Conservation (phyloP, 2,888 invertebrate species). For the Dugesia japonica region DNA sequence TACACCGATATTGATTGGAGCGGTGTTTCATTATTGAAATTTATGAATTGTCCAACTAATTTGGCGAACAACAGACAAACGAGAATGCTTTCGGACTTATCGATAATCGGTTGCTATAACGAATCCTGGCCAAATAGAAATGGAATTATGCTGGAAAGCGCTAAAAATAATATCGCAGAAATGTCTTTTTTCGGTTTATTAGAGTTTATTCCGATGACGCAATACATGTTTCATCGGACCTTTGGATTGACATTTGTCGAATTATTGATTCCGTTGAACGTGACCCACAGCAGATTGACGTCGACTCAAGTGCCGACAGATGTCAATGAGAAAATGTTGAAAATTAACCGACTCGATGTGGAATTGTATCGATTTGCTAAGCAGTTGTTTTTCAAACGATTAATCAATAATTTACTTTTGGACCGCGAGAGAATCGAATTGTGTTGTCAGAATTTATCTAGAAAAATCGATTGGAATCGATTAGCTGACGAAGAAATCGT, state of each 20-base stretch:
- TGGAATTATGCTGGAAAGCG: slow-evolving; percentile 59
- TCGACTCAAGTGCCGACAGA: neutral
- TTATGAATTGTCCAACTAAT: slow-evolving; percentile 75
- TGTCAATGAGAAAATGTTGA: neutral
- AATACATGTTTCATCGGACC: slow-evolving; percentile 45
- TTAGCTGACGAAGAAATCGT: neutral
- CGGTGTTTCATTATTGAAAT: slow-evolving; percentile 73
- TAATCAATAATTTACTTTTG: neutral
- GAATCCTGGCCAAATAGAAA: slow-evolving; percentile 38
- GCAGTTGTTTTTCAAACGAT: neutral
- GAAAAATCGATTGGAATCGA: neutral
- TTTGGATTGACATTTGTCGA: slow-evolving; percentile 36
- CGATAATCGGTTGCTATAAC: slow-evolving; percentile 84
- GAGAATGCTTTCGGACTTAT: slow-evolving; percentile 85
- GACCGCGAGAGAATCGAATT: neutral
- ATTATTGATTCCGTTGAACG: neutral
- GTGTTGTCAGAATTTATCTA: neutral
- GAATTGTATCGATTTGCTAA: neutral
- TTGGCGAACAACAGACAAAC: slow-evolving; percentile 88
- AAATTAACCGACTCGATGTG: neutral
- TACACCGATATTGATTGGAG: slow-evolving; percentile 49
- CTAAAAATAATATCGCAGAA: slow-evolving; percentile 71
- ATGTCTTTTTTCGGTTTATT: slow-evolving; percentile 95
- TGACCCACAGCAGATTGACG: neutral
- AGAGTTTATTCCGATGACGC: slow-evolving; percentile 64